phyloP scores from a whole-genome alignment of 2,113 vertebrate genomes.

The Spermophilus dauricus region DNA sequence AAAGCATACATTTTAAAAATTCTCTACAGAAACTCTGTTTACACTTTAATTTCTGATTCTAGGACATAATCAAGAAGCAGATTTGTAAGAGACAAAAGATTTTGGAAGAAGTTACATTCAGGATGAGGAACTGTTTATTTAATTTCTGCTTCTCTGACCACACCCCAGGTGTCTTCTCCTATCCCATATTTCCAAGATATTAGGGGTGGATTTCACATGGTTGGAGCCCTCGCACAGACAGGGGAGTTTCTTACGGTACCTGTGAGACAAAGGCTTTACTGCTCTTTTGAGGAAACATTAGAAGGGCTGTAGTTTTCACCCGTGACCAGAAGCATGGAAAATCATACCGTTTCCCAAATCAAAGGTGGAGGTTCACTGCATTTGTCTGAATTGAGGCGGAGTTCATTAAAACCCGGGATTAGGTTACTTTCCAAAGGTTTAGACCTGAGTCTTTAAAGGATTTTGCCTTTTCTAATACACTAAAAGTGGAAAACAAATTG shows the following conservation, averaged over 20 bases:
- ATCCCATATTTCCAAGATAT: background rate
- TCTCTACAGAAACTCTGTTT: background rate
- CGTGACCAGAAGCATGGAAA: background rate
- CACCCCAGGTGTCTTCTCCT: background rate
- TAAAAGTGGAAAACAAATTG: slow-evolving; percentile 57
- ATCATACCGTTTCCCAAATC: background rate
- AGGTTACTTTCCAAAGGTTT: slow-evolving; percentile 61
- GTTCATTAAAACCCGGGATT: slow-evolving; percentile 42
- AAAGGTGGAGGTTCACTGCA: background rate
- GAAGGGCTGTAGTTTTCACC: background rate
- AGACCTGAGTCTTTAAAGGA: background rate
- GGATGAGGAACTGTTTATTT: background rate
- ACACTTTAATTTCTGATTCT: background rate
- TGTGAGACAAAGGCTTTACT: background rate
- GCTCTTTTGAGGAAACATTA: background rate
- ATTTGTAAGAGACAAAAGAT: background rate
- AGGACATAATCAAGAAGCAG: background rate
- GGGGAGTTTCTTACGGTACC: background rate
- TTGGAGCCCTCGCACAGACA: background rate
- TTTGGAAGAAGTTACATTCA: slow-evolving; percentile 22
- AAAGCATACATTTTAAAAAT: background rate
- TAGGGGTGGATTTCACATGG: background rate
- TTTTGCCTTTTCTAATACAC: slow-evolving; percentile 12
- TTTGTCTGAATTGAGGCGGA: slow-evolving; percentile 52
- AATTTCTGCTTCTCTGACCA: background rate